Percentiles rank a stretch among this genome's conserved stretches.
These are phyloP conservation scores for Deroplatys truncata DNA, from an alignment of 2,888 invertebrate species.

Conservation along the genomic window DNA sequence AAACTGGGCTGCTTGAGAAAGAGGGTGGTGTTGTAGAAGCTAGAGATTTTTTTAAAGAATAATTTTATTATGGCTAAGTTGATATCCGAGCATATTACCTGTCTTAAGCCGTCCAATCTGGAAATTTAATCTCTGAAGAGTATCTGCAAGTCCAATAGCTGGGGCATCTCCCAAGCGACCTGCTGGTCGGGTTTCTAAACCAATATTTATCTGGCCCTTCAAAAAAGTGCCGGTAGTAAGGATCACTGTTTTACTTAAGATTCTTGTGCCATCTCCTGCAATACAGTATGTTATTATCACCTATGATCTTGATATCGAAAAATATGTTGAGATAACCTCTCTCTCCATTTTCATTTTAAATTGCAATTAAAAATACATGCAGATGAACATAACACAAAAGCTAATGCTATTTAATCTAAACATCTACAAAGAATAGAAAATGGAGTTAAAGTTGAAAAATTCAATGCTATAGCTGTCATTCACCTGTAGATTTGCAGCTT, in stretches of 20 bases:
- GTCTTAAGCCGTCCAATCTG: constrained; percentile 78
- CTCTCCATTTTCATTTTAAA: not conserved
- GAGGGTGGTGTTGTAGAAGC: no score
- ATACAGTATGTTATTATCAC: constrained; percentile 21
- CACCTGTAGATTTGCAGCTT: no score
- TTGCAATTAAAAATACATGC: not conserved
- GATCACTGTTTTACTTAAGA: constrained; percentile 63
- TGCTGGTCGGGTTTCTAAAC: constrained; percentile 67
- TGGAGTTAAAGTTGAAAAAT: no score
- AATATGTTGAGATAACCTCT: no score
- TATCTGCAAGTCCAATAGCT: constrained; percentile 69
- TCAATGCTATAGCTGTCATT: no score
- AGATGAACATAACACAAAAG: not conserved
- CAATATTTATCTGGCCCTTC: constrained; percentile 79
- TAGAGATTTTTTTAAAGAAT: no score
- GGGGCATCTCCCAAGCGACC: constrained; percentile 78
- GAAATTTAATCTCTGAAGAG: constrained; percentile 66
- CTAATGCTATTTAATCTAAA: no score
- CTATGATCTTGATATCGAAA: no score
- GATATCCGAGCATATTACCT: constrained; percentile 45
- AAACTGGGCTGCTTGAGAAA: no score
- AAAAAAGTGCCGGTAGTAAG: constrained; percentile 88
- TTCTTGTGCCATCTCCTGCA: constrained; percentile 54
- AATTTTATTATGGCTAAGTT: no score
- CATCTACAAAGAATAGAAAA: no score